These are phyloP conservation scores for Campoplex capitator DNA, from an alignment of 2,888 invertebrate genomes.

Conservation along the genomic window DNA sequence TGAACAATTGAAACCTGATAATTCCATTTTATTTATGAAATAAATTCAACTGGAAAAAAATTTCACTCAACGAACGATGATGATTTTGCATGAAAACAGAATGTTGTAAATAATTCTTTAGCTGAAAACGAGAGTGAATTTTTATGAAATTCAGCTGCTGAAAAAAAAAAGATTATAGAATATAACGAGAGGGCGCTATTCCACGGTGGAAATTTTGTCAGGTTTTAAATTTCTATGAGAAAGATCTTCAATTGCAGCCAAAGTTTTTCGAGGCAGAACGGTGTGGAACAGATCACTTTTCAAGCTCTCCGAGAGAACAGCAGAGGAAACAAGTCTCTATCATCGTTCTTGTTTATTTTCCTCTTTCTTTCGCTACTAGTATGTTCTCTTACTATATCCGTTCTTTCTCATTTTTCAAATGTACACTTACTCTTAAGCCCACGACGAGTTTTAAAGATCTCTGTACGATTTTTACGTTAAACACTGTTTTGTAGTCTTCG, in stretches of 20 bases:
- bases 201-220: background rate
- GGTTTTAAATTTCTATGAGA: slow-evolving; percentile 12
- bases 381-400: slow-evolving; percentile 19
- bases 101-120: background rate
- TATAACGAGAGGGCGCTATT: background rate
- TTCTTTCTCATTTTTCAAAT: slow-evolving; percentile 28
- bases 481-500: slow-evolving; percentile 3
- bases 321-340: slow-evolving; percentile 36
- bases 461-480: background rate
- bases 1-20: background rate
- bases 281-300: slow-evolving; percentile 61
- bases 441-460: slow-evolving; percentile 51
- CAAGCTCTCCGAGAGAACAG: slow-evolving; percentile 40
- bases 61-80: background rate
- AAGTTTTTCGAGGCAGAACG: slow-evolving; percentile 57
- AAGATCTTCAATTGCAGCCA: slow-evolving; percentile 25
- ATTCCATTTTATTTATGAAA: background rate
- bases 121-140: background rate
- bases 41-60: background rate
- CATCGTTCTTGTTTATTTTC: slow-evolving; percentile 7
- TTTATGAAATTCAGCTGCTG: background rate
- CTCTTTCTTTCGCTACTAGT: slow-evolving; percentile 7
- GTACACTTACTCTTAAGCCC: background rate
- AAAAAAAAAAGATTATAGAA: background rate
- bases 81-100: background rate